These are phyloP conservation scores for Zygothrica quintamaculata DNA, from an alignment of 2,888 invertebrate genomes.

Conservation along the genomic window DNA sequence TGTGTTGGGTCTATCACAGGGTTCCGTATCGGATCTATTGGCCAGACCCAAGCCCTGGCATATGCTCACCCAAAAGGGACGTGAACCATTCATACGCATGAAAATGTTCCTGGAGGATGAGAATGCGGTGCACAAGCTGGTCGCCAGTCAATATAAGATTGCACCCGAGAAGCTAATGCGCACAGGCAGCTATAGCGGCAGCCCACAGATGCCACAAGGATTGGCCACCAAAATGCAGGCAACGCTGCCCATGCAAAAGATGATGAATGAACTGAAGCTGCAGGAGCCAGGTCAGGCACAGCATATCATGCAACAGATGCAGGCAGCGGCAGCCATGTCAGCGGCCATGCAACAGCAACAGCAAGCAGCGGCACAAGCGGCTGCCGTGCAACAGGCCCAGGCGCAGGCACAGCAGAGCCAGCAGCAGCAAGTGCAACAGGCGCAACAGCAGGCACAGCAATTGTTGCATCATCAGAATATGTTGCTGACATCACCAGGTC, in stretches of 20 bases:
- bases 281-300: conserved; percentile 88
- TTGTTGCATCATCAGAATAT: conserved; percentile 85
- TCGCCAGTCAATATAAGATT: conserved; percentile 98
- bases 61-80: conserved; percentile 98
- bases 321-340: conserved; percentile 85
- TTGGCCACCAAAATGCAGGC: conserved; percentile 90
- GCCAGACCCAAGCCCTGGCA: conserved; percentile 99
- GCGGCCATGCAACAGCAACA: conserved; percentile 84
- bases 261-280: conserved; percentile 91
- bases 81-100: conserved; percentile 99
- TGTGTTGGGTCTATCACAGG: conserved; percentile 97
- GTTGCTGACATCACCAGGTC: conserved; percentile 90
- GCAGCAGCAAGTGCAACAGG: conserved; percentile 68
- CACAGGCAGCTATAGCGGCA: conserved; percentile 96
- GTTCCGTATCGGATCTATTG: conserved; percentile 98
- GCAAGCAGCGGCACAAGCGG: conserved; percentile 52
- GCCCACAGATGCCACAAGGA: conserved; percentile 89
- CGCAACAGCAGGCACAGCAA: conserved; percentile 76
- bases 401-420: conserved; percentile 60
- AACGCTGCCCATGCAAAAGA: conserved; percentile 88
- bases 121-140: conserved; percentile 96
- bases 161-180: conserved; percentile 99
- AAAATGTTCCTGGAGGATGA: conserved; percentile 98
- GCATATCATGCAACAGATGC: conserved; percentile 86
- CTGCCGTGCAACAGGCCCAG: conserved; percentile 69